A percentile compares a stretch with the other conserved stretches of the same genome.
Evolutionary conservation across 2,888 invertebrate genomes (phyloP).

Genomic region (Zeuzera pyrina): DNA sequence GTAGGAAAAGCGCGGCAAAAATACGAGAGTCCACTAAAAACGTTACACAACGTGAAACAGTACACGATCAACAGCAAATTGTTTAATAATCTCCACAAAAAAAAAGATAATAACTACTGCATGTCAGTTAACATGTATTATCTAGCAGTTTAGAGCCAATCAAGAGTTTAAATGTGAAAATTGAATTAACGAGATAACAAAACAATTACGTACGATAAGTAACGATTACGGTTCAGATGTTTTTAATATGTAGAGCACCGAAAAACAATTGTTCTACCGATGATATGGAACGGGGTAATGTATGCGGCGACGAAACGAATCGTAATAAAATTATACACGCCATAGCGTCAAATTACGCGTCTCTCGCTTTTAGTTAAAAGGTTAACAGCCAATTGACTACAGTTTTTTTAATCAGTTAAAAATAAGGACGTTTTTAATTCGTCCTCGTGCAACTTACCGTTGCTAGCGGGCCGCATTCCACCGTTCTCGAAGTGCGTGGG

Average conservation of each 20-base stretch:
- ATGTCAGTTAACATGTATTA: constrained; percentile 32
- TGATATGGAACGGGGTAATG: constrained; percentile 27
- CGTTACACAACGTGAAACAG: no score
- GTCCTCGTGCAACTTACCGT: constrained; percentile 48
- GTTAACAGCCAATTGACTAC: constrained; percentile 74
- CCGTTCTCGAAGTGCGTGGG: constrained; percentile 67
- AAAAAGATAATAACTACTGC: constrained; percentile 16
- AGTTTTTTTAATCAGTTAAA: constrained; percentile 72
- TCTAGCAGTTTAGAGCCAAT: constrained; percentile 60
- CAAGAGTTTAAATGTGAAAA: constrained; percentile 60
- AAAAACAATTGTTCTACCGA: constrained; percentile 11
- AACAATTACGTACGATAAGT: constrained; percentile 58
- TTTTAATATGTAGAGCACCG: constrained; percentile 4
- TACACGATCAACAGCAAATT: no score
- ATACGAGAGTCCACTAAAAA: no score
- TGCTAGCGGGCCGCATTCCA: constrained; percentile 68
- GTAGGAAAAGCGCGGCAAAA: no score
- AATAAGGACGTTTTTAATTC: constrained; percentile 53
- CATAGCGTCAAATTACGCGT: constrained; percentile 71
- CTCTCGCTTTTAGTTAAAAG: constrained; percentile 73
- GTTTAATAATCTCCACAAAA: no score
- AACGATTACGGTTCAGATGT: constrained; percentile 34
- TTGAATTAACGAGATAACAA: constrained; percentile 60
- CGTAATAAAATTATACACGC: constrained; percentile 71
- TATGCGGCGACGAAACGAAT: constrained; percentile 54